Evolutionary conservation across 1,140 invertebrate genomes (phyloP), one percentile per base, ranked within the genome.

Genomic region (Drosophila sproati): DNA sequence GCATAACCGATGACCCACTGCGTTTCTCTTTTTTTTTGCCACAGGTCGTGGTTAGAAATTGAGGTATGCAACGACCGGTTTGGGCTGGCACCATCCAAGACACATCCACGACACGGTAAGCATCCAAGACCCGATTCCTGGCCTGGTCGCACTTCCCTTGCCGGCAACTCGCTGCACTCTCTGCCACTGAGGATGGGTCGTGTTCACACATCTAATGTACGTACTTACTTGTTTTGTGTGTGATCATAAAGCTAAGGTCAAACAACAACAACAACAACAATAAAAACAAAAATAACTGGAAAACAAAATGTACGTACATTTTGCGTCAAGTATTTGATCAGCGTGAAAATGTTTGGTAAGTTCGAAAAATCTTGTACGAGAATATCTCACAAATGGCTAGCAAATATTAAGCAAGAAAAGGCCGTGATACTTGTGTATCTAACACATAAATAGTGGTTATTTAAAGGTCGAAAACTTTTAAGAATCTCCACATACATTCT

Each of bases 11-110:
- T 87, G 83, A 87, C 82, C 82, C 82, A 88, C 82, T 87, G 82
- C 82, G 82, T 87, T 87, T 87, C 82, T 87, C 82, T 87, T 87
- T 88, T 77, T 71, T 78, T 80, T 82, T 66, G 78, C 71, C 73
- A 86, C 82, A 87, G 82, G 82, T 87, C 82, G 82, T 87, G 82
- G 82, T 80, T 87, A 88, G 85, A 87, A 87, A 87, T 87, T 88
- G 82, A 88, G 83, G 82, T 87, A 87, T 88, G 82, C 83, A 73
- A 41, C 83, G 82, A 87, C 82, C 82, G 82, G 82, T 87, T 87
- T 87, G 82, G 83, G 82, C 70, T 87, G 87, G 83, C 79, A 86
- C 82, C 82, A 73, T 87, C 78, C 76, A 67, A 81, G 72, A 47
- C 43, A 35, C 41, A 43, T 43, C 39, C 39, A 43, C 39, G 39